Percentiles rank a stretch among this genome's conserved stretches.
Conservation (phyloP, 2,113 vertebrate species). For the Daubentonia madagascariensis region DNA sequence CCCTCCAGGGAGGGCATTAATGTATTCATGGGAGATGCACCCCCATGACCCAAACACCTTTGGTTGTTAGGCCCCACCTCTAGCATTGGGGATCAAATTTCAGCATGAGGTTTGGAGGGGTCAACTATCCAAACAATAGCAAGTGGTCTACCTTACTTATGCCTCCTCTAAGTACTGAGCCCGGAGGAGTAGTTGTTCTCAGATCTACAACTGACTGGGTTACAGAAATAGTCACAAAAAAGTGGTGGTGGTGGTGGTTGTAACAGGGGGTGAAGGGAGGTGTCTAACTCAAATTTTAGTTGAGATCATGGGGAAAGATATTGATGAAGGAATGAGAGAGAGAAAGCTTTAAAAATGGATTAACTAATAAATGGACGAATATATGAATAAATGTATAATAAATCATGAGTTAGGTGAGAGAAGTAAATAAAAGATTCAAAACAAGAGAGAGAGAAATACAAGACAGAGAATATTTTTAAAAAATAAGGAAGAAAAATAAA, state of each 20-base stretch:
- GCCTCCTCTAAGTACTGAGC: background rate
- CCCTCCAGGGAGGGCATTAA: background rate
- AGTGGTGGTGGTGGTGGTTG: background rate
- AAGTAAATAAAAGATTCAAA: background rate
- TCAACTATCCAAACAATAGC: background rate
- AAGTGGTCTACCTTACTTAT: background rate
- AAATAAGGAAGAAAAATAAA: constrained; percentile 14
- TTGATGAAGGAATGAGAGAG: background rate
- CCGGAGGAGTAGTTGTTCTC: background rate
- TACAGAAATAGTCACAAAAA: background rate
- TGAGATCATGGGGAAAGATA: background rate
- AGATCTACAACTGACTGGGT: background rate
- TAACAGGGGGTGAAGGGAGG: background rate
- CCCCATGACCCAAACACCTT: background rate
- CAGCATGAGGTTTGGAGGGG: background rate
- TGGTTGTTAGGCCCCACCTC: background rate
- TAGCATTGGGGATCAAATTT: background rate
- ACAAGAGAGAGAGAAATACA: background rate
- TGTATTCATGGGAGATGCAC: background rate
- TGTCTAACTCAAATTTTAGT: background rate
- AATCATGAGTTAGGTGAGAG: background rate
- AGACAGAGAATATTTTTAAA: background rate
- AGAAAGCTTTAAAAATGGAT: background rate
- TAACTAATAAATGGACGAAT: background rate
- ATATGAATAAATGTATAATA: background rate